phyloP scores from a whole-genome alignment of 2,113 vertebrate genomes.

The Brachypodius melanocephalos region DNA sequence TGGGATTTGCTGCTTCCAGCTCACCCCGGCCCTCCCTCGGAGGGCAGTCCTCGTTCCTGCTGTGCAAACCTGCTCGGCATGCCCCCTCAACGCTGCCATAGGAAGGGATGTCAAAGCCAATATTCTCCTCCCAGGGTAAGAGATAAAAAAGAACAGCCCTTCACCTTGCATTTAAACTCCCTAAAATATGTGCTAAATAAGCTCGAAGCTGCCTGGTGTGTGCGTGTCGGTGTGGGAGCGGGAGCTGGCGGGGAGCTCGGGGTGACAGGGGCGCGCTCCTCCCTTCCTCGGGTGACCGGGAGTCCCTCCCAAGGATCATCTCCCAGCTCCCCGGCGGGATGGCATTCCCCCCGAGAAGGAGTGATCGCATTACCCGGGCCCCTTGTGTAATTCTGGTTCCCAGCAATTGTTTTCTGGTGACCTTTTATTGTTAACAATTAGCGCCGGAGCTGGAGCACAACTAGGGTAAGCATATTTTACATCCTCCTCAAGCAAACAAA shows the following conservation, averaged over 20 bases:
- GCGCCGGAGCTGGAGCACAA: constrained; percentile 29
- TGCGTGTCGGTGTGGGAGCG: background rate
- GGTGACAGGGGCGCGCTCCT: background rate
- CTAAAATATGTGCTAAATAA: background rate
- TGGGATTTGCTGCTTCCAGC: background rate
- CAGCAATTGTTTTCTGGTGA: constrained; percentile 68
- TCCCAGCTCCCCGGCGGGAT: background rate
- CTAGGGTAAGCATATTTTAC: constrained; percentile 65
- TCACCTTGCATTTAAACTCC: background rate
- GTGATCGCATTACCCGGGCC: background rate
- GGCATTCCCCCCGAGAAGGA: constrained; percentile 21
- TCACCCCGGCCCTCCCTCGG: background rate
- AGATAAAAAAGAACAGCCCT: background rate
- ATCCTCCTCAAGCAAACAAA: constrained; percentile 68
- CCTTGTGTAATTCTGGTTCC: constrained; percentile 57
- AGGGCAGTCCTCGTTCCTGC: background rate
- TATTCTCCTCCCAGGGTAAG: background rate
- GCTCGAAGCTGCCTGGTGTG: background rate
- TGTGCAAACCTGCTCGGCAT: background rate
- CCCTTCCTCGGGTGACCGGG: background rate
- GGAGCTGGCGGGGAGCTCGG: background rate
- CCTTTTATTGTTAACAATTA: constrained; percentile 67
- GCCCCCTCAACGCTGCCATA: background rate
- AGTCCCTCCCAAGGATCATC: background rate
- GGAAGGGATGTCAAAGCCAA: background rate